A percentile compares a stretch with the other conserved stretches of the same genome.
Evolutionary conservation across 2,113 vertebrate species (phyloP).

Genomic region (Garra rufa): DNA sequence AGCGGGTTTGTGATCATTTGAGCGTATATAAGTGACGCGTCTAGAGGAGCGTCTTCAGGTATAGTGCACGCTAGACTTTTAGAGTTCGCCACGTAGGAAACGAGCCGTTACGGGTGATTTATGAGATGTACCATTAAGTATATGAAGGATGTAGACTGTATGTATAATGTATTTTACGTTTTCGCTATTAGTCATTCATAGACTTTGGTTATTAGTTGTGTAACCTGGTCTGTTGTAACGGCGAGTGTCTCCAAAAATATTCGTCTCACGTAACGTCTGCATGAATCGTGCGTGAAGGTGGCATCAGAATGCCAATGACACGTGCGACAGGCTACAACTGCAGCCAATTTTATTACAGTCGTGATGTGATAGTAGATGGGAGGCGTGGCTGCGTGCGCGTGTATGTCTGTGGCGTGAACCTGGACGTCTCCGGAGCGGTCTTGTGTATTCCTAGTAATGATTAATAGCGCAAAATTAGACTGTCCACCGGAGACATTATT

Average conservation of each 20-base stretch:
- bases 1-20: slow-evolving; percentile 24
- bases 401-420: slow-evolving; percentile 29
- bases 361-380: slow-evolving; percentile 41
- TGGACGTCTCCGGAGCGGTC: background rate
- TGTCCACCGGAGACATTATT: slow-evolving; percentile 17
- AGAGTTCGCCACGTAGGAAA: background rate
- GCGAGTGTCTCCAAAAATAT: slow-evolving; percentile 20
- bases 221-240: background rate
- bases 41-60: slow-evolving; percentile 30
- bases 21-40: slow-evolving; percentile 22
- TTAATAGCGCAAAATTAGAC: background rate
- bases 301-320: slow-evolving; percentile 44
- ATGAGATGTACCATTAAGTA: background rate
- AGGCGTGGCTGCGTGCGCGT: slow-evolving; percentile 43
- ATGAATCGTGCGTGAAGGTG: slow-evolving; percentile 34
- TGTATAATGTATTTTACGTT: background rate
- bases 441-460: background rate
- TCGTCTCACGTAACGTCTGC: slow-evolving; percentile 48
- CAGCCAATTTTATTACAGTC: slow-evolving; percentile 47
- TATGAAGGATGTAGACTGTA: background rate
- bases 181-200: background rate
- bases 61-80: background rate
- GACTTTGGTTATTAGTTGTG: background rate
- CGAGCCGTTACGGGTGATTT: background rate
- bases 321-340: slow-evolving; percentile 40